phyloP scores from a whole-genome alignment of 2,888 invertebrate species.

The Caenorhabditis sp. region DNA sequence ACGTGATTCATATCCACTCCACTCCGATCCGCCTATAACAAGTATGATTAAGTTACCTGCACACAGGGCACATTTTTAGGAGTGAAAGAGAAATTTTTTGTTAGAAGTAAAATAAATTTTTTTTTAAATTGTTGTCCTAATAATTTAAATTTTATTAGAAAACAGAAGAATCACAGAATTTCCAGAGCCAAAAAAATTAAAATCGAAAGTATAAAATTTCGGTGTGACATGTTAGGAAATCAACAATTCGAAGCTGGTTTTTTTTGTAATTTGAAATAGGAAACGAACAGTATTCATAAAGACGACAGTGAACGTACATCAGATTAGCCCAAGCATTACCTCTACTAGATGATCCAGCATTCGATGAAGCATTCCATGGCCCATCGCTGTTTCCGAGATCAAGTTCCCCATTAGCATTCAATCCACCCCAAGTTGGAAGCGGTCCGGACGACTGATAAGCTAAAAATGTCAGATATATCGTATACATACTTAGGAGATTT shows the following conservation, averaged over 20 bases:
- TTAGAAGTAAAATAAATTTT: too few relatives aligned
- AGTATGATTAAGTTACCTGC: too few relatives aligned
- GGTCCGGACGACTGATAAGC: not conserved
- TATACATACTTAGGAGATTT: not conserved
- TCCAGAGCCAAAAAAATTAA: not conserved
- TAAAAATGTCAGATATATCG: not conserved
- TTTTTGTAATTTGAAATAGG: too few relatives aligned
- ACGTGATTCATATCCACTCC: not conserved
- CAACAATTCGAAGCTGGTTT: too few relatives aligned
- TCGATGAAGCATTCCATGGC: not conserved
- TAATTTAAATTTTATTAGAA: too few relatives aligned
- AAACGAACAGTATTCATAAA: too few relatives aligned
- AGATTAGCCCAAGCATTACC: not conserved
- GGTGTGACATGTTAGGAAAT: too few relatives aligned
- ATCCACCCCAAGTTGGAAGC: conserved; percentile 7
- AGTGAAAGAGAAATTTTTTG: too few relatives aligned
- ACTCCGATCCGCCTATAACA: not conserved
- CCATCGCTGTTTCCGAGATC: not conserved
- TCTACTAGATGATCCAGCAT: not conserved
- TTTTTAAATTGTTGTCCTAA: too few relatives aligned
- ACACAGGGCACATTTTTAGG: too few relatives aligned
- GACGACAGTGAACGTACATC: too few relatives aligned
- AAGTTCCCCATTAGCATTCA: conserved; percentile 4
- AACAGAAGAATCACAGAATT: too few relatives aligned
- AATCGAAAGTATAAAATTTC: not conserved